Evolutionary conservation across 2,113 vertebrate genomes (phyloP).

Genomic region (Macroglossus sobrinus): DNA sequence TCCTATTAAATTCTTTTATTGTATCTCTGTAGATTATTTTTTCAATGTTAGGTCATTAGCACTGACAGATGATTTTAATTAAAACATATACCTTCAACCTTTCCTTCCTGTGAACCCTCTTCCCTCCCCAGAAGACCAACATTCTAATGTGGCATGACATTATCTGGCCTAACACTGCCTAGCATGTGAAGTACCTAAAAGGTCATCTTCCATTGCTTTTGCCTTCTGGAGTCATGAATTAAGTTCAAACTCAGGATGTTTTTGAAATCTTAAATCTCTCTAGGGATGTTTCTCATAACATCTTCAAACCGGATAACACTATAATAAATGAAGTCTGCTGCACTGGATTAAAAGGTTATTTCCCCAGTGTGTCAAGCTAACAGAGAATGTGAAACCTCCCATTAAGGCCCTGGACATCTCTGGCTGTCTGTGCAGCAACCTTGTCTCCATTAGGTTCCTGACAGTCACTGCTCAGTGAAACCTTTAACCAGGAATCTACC

Average conservation of each 20-base stretch:
- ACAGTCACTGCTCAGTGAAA: not conserved
- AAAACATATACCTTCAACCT: constrained; percentile 53
- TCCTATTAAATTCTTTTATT: constrained; percentile 47
- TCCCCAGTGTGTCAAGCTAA: constrained; percentile 88
- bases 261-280: constrained; percentile 86
- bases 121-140: constrained; percentile 60
- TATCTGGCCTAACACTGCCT: constrained; percentile 75
- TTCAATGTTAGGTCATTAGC: constrained; percentile 57
- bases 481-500: not conserved
- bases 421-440: not conserved
- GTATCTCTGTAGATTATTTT: constrained; percentile 58
- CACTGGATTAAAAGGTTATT: constrained; percentile 96
- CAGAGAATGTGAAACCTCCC: constrained; percentile 78
- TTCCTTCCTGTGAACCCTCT: not conserved
- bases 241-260: constrained; percentile 83
- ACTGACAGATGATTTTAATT: constrained; percentile 79
- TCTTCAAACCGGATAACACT: constrained; percentile 88
- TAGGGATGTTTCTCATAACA: constrained; percentile 91
- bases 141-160: constrained; percentile 80
- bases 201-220: constrained; percentile 77
- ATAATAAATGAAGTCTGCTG: constrained; percentile 93
- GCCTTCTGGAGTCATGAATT: constrained; percentile 79
- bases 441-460: constrained; percentile 29
- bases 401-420: constrained; percentile 8
- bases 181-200: constrained; percentile 77